Percentiles rank a stretch among this genome's conserved stretches.
These are phyloP conservation scores for Pseudobourletiella spinata DNA, from an alignment of 1,140 invertebrate genomes.

Conservation along the genomic window DNA sequence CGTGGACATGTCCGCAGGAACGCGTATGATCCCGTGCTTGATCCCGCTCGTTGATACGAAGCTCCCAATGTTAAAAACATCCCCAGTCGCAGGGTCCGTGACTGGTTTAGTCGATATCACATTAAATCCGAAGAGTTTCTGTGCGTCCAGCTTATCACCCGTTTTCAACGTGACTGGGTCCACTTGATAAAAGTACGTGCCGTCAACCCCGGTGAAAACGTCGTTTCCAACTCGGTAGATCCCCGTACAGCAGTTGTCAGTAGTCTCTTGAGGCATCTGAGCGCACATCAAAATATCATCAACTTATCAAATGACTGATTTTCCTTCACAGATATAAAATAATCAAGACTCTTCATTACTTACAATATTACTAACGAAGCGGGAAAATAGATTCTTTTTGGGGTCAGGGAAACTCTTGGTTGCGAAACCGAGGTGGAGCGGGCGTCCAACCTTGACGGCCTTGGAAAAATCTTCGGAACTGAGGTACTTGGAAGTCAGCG, in stretches of 20 bases:
- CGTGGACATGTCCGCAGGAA: conserved; percentile 5
- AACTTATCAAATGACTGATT: too few species aligned
- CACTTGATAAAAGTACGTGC: conserved; percentile 15
- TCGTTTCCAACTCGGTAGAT: conserved; percentile 23
- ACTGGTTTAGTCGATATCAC: conserved; percentile 17
- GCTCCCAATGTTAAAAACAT: conserved; percentile 21
- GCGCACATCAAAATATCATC: neutral
- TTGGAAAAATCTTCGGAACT: conserved; percentile 25
- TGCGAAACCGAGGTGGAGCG: conserved; percentile 26
- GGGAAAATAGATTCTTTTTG: conserved; percentile 14
- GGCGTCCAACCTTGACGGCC: conserved; percentile 9
- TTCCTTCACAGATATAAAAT: neutral
- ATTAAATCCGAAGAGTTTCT: conserved; percentile 25
- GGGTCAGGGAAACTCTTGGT: conserved; percentile 17
- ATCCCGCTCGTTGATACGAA: conserved; percentile 17
- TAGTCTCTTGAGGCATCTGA: conserved; percentile 18
- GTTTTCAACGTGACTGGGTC: conserved; percentile 10
- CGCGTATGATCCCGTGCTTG: conserved; percentile 19
- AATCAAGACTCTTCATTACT: too few species aligned
- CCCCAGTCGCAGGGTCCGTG: conserved; percentile 7
- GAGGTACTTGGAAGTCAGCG: conserved; percentile 22
- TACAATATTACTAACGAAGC: conserved; percentile 3
- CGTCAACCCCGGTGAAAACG: conserved; percentile 21
- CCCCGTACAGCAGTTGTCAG: conserved; percentile 19
- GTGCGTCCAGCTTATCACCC: conserved; percentile 9